Base-by-base conservation (phyloP, 2,888 invertebrate species). In the Idaea biselata region DNA sequence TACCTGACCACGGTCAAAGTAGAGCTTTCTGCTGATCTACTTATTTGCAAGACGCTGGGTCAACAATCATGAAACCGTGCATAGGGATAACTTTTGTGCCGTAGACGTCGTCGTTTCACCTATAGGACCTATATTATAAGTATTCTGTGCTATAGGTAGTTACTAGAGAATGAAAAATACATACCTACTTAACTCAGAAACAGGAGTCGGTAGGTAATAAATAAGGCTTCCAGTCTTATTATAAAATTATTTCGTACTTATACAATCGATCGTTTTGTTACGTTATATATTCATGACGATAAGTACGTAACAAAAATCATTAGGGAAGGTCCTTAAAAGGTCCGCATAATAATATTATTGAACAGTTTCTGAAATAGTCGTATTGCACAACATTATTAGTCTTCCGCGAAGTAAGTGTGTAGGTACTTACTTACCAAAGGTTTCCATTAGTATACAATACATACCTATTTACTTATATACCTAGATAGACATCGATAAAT, bases 371-470 rank as follows among this genome's bases (percentile, higher is more conserved):
- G 64, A 58, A 65, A 60, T 65, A 61, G 81, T 64, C 60, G 71
- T 77, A 74, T 83, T 84, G 74, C 81, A 79, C 80, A 83, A 84
- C 67, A 62, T 66, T 60, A 66, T 61, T 59, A 64, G 68, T 65
- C 61, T 66, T 66, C 66, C 63, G 61, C 11, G 8, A 44, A 44
- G 14, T 44, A 44, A 8, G 44, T 44, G 6, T 11, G 8, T 33
- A 44, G 44, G 44, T 44, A 14, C 25, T 1, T 25, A n/a, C 32
- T 32, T 11, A 32, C 32, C 32, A 8, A 32, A 32, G 11, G 32
- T 32, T 32, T 32, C 11, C 32, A 6, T 32, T 32, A n/a, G n/a
- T n/a, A n/a, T 32, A 32, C 32, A 56, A 16, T 53, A 18, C 31
- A 58, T 62, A 55, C 17, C 59, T 64, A 61, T 18, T 62, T 59